Percentiles rank a stretch among this genome's conserved stretches.
These are phyloP conservation scores for Drosophila rhopaloa DNA, from an alignment of 1,140 invertebrate genomes.

Conservation along the genomic window DNA sequence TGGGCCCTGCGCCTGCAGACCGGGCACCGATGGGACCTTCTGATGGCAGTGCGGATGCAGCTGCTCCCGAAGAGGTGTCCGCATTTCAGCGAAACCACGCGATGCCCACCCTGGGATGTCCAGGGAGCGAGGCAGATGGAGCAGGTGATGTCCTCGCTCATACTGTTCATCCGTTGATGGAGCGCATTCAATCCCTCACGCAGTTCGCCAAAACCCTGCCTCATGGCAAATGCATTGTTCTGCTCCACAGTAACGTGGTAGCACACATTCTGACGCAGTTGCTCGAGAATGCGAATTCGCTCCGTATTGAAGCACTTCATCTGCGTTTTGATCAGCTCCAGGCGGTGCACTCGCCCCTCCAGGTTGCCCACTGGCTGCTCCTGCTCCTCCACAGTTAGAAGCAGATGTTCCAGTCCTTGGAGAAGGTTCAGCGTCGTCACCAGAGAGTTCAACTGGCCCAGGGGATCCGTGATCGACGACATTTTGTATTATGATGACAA, in stretches of 20 bases:
- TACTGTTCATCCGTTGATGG: not conserved
- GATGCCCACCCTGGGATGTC: not conserved
- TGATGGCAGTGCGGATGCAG: not conserved
- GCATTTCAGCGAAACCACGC: not conserved
- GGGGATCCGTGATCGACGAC: not conserved
- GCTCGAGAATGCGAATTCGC: not conserved
- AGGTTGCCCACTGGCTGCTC: not conserved
- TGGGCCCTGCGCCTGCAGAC: slow-evolving; percentile 2
- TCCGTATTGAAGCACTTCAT: not conserved
- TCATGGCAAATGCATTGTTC: not conserved
- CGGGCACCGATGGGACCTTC: not conserved
- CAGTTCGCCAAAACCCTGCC: not conserved
- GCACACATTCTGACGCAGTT: not conserved
- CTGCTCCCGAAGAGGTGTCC: not conserved
- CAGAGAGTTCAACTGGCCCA: not conserved
- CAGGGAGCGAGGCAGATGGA: slow-evolving; percentile 1
- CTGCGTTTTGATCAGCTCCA: not conserved
- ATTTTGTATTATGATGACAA: slow-evolving; percentile 3
- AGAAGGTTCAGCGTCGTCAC: not conserved
- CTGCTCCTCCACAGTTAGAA: not conserved
- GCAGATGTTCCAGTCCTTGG: not conserved
- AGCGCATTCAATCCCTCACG: not conserved
- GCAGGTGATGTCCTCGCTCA: not conserved
- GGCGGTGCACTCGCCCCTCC: not conserved
- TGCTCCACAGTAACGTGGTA: not conserved